phyloP scores from a whole-genome alignment of 2,888 invertebrate species.

The Xestia rhomboidea region DNA sequence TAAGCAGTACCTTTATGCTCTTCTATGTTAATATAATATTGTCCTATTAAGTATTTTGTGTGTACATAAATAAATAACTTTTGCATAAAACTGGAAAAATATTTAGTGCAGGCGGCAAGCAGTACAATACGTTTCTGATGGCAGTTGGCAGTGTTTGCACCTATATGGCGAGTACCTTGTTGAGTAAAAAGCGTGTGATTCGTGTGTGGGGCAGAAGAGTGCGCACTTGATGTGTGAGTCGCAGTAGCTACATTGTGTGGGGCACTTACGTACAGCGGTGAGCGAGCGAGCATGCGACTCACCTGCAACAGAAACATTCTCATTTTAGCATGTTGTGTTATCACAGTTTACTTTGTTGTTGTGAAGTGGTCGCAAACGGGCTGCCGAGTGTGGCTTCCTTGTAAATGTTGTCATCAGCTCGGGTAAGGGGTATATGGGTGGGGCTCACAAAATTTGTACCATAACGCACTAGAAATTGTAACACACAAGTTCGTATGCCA shows the following conservation, averaged over 20 bases:
- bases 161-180: neutral
- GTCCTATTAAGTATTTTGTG: no score
- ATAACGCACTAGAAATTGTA: no score
- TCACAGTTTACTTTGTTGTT: neutral
- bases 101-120: neutral
- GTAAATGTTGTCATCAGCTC: neutral
- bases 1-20: no score
- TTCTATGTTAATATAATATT: no score
- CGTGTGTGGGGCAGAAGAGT: neutral
- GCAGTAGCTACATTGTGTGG: conserved; percentile 53
- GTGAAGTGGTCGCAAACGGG: neutral
- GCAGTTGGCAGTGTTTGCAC: neutral
- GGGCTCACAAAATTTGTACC: no score
- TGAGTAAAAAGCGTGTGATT: neutral
- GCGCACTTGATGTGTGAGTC: neutral
- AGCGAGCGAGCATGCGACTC: conserved; percentile 84
- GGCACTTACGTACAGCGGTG: conserved; percentile 80
- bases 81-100: neutral
- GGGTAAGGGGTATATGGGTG: neutral
- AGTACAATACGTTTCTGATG: conserved; percentile 1
- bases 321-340: conserved; percentile 4
- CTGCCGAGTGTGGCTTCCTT: neutral
- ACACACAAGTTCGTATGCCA: no score
- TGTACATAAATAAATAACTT: no score
- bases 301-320: conserved; percentile 79